phyloP scores from a whole-genome alignment of 2,113 vertebrate species.

The Barbus barbus region DNA sequence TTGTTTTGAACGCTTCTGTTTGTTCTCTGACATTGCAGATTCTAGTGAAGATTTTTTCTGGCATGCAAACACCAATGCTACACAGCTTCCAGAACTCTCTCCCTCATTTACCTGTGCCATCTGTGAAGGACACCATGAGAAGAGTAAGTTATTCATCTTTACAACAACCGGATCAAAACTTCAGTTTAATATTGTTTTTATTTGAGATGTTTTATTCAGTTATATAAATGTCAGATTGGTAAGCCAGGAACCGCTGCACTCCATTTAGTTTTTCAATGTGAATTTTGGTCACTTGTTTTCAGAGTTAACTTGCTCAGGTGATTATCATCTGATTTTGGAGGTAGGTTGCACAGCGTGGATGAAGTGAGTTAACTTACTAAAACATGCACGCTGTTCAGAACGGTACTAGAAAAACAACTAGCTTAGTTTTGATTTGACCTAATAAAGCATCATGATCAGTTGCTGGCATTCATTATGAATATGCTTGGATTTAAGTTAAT shows the following conservation, averaged over 20 bases:
- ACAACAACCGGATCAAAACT: background rate
- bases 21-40: slow-evolving; percentile 62
- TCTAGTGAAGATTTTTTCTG: slow-evolving; percentile 83
- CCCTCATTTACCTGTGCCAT: slow-evolving; percentile 80
- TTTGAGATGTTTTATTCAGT: background rate
- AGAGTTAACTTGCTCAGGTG: slow-evolving; percentile 45
- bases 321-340: slow-evolving; percentile 30
- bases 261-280: slow-evolving; percentile 20
- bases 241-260: slow-evolving; percentile 8
- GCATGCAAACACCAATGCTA: slow-evolving; percentile 80
- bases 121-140: slow-evolving; percentile 79
- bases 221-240: slow-evolving; percentile 6
- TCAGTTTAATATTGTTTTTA: too few relatives aligned
- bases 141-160: slow-evolving; percentile 68
- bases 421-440: background rate
- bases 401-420: background rate
- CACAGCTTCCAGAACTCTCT: slow-evolving; percentile 86
- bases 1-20: background rate
- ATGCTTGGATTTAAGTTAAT: slow-evolving; percentile 4
- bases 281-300: slow-evolving; percentile 36
- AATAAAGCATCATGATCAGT: background rate
- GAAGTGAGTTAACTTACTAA: slow-evolving; percentile 44
- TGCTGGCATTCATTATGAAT: background rate
- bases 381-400: slow-evolving; percentile 44
- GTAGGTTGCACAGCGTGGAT: slow-evolving; percentile 39